A percentile compares a stretch with the other conserved stretches of the same genome.
Evolutionary conservation across 2,797 vertebrate genomes (phyloP).

Genomic region (Liparis tanakae): DNA sequence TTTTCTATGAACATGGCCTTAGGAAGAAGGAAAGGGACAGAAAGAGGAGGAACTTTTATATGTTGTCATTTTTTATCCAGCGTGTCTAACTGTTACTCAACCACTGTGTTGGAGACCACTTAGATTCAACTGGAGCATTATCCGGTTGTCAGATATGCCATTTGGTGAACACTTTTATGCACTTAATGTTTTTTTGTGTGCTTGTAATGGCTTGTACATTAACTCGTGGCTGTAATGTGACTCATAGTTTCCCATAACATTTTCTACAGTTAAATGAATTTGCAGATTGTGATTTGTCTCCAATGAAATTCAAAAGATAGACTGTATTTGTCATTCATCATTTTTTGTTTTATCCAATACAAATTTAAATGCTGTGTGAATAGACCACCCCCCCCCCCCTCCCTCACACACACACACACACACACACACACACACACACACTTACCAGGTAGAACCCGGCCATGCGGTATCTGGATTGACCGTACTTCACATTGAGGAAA

Average conservation of each 20-base stretch:
- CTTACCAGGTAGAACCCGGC: constrained; percentile 87
- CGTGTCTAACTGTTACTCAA: not conserved
- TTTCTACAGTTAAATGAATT: not conserved
- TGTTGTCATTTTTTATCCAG: not conserved
- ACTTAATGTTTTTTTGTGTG: constrained; percentile 8
- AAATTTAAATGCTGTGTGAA: not conserved
- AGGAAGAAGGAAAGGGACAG: constrained; percentile 15
- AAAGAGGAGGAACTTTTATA: not conserved
- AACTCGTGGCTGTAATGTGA: not conserved
- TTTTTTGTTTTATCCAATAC: not conserved
- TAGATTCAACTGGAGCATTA: not conserved
- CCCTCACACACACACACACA: too few species aligned
- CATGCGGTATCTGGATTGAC: constrained; percentile 86
- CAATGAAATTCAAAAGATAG: not conserved
- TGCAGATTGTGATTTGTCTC: not conserved
- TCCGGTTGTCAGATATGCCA: not conserved
- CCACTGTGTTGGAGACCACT: not conserved
- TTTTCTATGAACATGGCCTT: constrained; percentile 90
- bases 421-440: not conserved
- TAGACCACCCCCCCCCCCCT: not conserved
- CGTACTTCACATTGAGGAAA: constrained; percentile 86
- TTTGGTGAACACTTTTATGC: not conserved
- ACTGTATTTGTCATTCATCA: not conserved
- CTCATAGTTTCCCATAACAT: not conserved
- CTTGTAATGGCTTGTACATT: not conserved